These are phyloP conservation scores for Aquatica leii DNA, from an alignment of 2,888 invertebrate genomes.

Conservation along the genomic window DNA sequence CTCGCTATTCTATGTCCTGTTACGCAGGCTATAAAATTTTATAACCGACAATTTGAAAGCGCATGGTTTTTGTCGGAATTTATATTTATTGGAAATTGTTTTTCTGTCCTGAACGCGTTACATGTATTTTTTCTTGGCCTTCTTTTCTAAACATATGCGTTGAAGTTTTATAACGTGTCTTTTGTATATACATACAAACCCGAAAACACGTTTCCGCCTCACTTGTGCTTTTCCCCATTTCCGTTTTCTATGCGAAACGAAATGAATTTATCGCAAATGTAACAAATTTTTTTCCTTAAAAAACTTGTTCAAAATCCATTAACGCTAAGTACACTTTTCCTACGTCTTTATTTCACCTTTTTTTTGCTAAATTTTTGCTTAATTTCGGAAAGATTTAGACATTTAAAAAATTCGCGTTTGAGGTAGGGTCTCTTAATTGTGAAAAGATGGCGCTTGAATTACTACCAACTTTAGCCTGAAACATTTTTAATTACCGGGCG, in stretches of 20 bases:
- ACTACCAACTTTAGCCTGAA: conserved; percentile 16
- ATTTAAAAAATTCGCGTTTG: not conserved
- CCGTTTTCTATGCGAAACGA: no score
- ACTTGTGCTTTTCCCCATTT: not conserved
- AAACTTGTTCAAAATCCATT: no score
- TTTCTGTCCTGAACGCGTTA: conserved; percentile 11
- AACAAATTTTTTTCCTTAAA: no score
- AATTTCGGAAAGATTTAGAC: not conserved
- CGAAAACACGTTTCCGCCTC: not conserved
- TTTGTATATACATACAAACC: not conserved
- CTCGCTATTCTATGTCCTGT: conserved; percentile 11
- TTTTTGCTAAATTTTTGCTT: not conserved
- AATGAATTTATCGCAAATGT: no score
- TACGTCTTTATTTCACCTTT: not conserved
- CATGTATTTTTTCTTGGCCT: not conserved
- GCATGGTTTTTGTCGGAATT: conserved; percentile 12
- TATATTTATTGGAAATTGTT: conserved; percentile 14
- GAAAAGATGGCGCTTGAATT: conserved; percentile 15
- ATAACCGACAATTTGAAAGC: conserved; percentile 7
- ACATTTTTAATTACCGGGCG: conserved; percentile 25
- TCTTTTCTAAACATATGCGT: conserved; percentile 11
- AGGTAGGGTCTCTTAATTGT: conserved; percentile 17
- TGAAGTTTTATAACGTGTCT: conserved; percentile 3
- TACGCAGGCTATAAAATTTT: conserved; percentile 14
- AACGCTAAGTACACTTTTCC: not conserved